Evolutionary conservation across 2,113 vertebrate genomes (phyloP), one percentile per base, ranked within the genome.

Genomic region (Hypocryptadius cinnamomeus): DNA sequence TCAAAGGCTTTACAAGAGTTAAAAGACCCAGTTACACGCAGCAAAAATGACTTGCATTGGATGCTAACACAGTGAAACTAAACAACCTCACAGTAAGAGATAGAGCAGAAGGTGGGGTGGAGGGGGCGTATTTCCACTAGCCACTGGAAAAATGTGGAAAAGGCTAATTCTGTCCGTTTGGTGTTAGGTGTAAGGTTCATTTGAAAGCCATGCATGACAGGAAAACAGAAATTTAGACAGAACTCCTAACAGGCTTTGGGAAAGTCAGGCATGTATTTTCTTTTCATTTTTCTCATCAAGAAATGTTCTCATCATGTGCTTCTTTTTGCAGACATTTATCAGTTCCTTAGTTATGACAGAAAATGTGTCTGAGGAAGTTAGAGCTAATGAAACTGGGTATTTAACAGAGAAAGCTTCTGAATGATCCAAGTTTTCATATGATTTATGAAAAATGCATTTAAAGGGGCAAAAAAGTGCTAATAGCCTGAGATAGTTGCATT

Each of bases 1-100:
- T 96, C 97, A 97, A 97, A 97, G 96, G 60, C 54, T 91, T 95
- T 85, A 77, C 84, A 94, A 86, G 68, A 87, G 92, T 90, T 94
- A 94, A 96, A 96, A 95, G 87, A 86, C 82, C 61, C 79, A 84
- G 85, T 83, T 92, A 85, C 76, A 93, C 4, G 1, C 86, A 86
- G 72, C 92, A 96, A 90, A 95, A 95, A 77, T 47, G 7, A 40
- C 89, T 90, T 59, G 79, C 74, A 22, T 77, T 82, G 92, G 93
- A 79, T 89, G 48, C 89, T 87, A 92, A 91, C 80, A 56, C 85
- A 45, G 92, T 0, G 22, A 95, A 95, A 96, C 91, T 79, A 92
- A 95, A 94, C 87, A 94, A 87, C 66, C 39, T 85, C 90, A 71
- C 73, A 79, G 90, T 76, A 35, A 87, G 83, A 96, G 86, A 90